Base-by-base conservation (phyloP, 2,888 invertebrate species). In the Lepeophtheirus nordmannii region DNA sequence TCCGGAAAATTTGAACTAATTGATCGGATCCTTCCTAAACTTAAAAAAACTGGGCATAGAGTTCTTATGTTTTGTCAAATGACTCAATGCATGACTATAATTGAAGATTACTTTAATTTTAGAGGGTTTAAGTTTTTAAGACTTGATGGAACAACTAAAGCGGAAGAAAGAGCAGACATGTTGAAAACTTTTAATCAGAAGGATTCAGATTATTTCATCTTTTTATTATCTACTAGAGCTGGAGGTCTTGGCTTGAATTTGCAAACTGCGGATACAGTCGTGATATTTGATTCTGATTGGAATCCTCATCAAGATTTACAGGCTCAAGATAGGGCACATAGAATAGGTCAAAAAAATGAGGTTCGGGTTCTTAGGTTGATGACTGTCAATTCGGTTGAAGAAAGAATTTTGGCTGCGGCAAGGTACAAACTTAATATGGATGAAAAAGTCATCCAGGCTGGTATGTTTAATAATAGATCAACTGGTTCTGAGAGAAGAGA, bases 291-390 rank as follows among this genome's bases (percentile, higher is more conserved):
- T 78, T 97, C 97, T 0, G 98, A 99, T 78, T 99, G 98, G 98
- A 98, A 99, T 82, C 98, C 98, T 3, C 98, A 98, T 80, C 98
- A 98, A 82, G 97, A 98, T 82, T 81, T 98, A 71, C 98, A 99
- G 83, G 98, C 98, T 0, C 97, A 98, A 79, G 98, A 98, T 80
- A 84, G 98, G 74, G 98, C 98, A 5, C 98, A 98, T 82, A 87
- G 98, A 77, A 99, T 98, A 71, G 98, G 98, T 0, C 98, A 98
- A 77, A 85, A 93, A 70, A 96, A 97, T 75, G 98, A 98, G 78
- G 96, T 98, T 68, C 84, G 98, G 39, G 98, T 99, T 1, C 78
- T 99, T 67, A 83, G 98, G 65, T 80, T 99, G 68, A 96, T 98
- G 89, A 97, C 97, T 0, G 97, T 98, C 1, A 97, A 97, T 78